Evolutionary conservation across 2,888 invertebrate species (phyloP).

Genomic region (Pseudococcus jackbeardsleyi): DNA sequence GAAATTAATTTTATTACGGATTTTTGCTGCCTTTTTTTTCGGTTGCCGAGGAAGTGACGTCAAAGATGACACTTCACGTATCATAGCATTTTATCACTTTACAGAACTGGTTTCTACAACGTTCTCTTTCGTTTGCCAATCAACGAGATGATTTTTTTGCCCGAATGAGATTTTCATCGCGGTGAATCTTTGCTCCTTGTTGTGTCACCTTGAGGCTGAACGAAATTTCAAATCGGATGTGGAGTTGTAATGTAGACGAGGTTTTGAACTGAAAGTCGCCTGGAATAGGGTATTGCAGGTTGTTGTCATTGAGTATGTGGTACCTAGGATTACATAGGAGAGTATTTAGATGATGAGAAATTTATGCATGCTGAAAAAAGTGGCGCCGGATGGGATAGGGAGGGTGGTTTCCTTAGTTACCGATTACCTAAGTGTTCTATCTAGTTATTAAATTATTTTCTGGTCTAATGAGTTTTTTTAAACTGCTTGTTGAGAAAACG

Average conservation of each 20-base stretch:
- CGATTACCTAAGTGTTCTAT: too few relatives aligned
- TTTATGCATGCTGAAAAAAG: neutral
- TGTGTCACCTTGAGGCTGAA: constrained; percentile 29
- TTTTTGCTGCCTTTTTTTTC: constrained; percentile 1
- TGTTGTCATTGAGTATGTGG: neutral
- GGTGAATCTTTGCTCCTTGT: neutral
- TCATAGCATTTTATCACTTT: constrained; percentile 39
- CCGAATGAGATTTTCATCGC: neutral
- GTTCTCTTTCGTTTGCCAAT: constrained; percentile 49
- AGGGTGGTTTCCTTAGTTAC: neutral
- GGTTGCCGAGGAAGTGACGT: constrained; percentile 48
- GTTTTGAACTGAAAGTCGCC: neutral
- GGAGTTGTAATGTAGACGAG: neutral
- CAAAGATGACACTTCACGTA: constrained; percentile 33
- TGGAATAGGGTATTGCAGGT: neutral
- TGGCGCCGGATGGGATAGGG: neutral
- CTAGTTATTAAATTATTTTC: too few relatives aligned
- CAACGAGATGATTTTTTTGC: constrained; percentile 1
- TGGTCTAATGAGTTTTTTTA: too few relatives aligned
- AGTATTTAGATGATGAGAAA: constrained; percentile 8
- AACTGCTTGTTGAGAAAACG: too few relatives aligned
- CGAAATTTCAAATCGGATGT: constrained; percentile 40
- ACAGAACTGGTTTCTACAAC: constrained; percentile 13
- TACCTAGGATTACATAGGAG: neutral
- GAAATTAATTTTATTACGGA: constrained; percentile 8